phyloP scores from a whole-genome alignment of 2,113 vertebrate species.

The Struthidea cinerea region DNA sequence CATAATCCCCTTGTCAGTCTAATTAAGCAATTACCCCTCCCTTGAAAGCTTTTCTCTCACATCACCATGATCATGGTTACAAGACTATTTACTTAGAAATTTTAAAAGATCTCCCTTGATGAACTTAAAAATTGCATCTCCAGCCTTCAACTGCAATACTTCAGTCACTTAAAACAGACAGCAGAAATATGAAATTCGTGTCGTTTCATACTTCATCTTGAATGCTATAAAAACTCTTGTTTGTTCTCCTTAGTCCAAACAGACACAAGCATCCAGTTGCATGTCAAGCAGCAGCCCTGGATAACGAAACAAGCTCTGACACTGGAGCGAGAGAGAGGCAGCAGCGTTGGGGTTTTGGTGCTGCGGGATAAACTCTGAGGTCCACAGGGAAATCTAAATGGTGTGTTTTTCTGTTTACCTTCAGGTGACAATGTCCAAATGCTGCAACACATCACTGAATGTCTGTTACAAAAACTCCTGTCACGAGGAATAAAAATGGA shows the following conservation, averaged over 20 bases:
- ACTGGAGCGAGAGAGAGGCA: neutral
- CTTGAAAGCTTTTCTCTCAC: neutral
- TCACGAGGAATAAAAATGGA: conserved; percentile 39
- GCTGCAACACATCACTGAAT: conserved; percentile 9
- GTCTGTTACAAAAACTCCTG: conserved; percentile 17
- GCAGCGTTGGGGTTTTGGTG: neutral
- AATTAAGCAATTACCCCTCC: neutral
- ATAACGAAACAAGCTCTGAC: conserved; percentile 29
- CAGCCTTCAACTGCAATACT: neutral
- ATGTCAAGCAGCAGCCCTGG: neutral
- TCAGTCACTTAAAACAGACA: neutral
- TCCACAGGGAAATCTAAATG: conserved; percentile 50
- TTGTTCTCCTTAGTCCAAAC: neutral
- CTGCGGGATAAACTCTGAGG: neutral
- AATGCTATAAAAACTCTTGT: neutral
- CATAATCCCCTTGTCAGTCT: neutral
- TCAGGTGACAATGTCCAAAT: conserved; percentile 45
- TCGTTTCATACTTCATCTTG: neutral
- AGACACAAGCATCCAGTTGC: conserved; percentile 10
- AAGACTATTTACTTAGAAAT: neutral
- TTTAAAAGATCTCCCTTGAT: neutral
- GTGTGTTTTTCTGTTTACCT: conserved; percentile 57
- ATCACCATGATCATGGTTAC: neutral
- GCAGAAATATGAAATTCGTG: neutral
- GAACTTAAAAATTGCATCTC: neutral